phyloP scores from a whole-genome alignment of 2,113 vertebrate species.

The Phylloscopus trochiloides region DNA sequence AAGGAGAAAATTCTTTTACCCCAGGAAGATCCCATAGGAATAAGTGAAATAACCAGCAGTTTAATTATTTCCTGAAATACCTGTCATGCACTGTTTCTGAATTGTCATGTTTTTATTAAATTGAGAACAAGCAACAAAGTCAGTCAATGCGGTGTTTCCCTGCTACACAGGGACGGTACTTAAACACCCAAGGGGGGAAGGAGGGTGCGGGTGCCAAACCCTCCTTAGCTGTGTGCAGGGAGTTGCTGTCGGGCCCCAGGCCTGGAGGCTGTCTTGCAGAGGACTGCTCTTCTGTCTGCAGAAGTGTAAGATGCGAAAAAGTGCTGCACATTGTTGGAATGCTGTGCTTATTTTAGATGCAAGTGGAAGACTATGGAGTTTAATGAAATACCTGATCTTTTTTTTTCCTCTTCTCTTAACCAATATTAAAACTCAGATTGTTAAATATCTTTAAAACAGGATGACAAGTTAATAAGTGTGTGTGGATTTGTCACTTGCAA shows the following conservation, averaged over 20 bases:
- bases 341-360: neutral
- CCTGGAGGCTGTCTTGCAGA: neutral
- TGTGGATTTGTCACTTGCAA: slow-evolving; percentile 1
- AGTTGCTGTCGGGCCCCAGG: rapidly evolving
- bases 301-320: neutral
- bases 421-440: neutral
- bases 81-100: neutral
- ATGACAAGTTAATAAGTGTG: slow-evolving; percentile 50
- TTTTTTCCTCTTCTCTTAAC: neutral
- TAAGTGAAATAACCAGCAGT: neutral
- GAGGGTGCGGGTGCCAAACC: neutral
- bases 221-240: neutral
- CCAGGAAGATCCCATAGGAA: neutral
- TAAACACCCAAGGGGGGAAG: neutral
- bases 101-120: neutral
- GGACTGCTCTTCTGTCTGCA: neutral
- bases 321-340: rapidly evolving
- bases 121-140: neutral
- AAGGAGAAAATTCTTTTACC: neutral
- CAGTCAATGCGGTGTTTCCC: neutral
- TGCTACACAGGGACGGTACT: rapidly evolving
- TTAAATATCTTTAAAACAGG: neutral
- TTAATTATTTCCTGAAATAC: neutral
- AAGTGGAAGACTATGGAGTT: neutral
- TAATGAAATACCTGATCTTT: neutral